phyloP scores from a whole-genome alignment of 2,797 vertebrate species.

The Gila robusta region DNA sequence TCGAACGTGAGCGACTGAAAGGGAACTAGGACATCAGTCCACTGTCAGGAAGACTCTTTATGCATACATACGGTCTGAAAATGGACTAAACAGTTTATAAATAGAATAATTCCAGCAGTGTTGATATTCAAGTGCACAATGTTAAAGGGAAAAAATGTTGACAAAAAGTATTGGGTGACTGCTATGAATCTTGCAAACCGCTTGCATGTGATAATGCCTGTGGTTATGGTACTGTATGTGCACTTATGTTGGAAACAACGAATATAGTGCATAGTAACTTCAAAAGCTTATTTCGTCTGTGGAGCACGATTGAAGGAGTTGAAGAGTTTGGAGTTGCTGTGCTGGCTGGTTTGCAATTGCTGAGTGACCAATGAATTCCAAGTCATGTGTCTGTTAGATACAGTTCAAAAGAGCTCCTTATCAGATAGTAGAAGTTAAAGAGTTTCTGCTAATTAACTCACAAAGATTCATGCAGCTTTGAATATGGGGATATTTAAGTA shows the following conservation, averaged over 20 bases:
- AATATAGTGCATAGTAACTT: background rate
- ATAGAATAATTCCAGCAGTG: background rate
- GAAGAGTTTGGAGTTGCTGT: conserved; percentile 23
- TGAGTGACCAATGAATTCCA: conserved; percentile 25
- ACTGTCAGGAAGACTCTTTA: conserved; percentile 2
- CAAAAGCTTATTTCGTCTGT: conserved; percentile 6
- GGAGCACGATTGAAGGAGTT: conserved; percentile 5
- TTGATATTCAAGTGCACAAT: background rate
- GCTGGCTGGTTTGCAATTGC: conserved; percentile 4
- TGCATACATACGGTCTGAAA: background rate
- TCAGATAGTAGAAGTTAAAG: background rate
- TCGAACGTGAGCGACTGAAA: too few relatives aligned
- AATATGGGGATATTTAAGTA: background rate
- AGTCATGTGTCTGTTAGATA: conserved; percentile 4
- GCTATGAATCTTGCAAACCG: background rate
- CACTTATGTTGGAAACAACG: background rate
- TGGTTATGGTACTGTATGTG: background rate
- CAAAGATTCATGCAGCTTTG: background rate
- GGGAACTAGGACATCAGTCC: background rate
- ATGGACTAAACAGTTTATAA: background rate
- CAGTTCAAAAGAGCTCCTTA: conserved; percentile 11
- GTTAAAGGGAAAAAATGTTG: background rate
- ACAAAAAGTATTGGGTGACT: conserved; percentile 3
- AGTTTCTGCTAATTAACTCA: conserved; percentile 4
- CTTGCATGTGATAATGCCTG: conserved; percentile 13